phyloP scores from a whole-genome alignment of 2,113 vertebrate genomes.

The Actenoides hombroni region DNA sequence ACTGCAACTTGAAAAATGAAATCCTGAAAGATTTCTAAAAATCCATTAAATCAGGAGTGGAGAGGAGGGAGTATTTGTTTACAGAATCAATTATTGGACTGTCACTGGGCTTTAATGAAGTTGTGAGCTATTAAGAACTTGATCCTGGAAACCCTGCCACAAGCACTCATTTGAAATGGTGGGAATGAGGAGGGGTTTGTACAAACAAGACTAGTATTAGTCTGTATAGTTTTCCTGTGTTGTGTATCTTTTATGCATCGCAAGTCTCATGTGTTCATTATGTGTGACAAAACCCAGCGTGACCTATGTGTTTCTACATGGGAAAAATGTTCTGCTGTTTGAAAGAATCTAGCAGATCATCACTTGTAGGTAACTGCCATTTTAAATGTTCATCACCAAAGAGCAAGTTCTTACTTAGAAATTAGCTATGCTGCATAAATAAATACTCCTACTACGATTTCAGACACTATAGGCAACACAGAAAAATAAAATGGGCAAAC shows the following conservation, averaged over 20 bases:
- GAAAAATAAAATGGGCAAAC: conserved; percentile 60
- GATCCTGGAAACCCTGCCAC: conserved; percentile 43
- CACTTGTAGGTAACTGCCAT: background rate
- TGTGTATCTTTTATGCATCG: background rate
- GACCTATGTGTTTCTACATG: background rate
- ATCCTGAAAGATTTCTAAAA: background rate
- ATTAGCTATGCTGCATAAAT: background rate
- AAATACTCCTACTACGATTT: conserved; percentile 5
- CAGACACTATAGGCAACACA: background rate
- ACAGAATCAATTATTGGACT: conserved; percentile 21
- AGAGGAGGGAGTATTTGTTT: conserved; percentile 38
- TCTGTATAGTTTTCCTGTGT: background rate
- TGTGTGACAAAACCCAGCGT: background rate
- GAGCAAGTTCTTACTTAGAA: background rate
- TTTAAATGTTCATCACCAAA: conserved; percentile 1
- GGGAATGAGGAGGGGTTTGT: conserved; percentile 4
- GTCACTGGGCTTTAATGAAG: conserved; percentile 41
- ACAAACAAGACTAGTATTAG: background rate
- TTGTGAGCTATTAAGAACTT: conserved; percentile 36
- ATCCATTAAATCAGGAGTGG: background rate
- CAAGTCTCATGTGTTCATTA: background rate
- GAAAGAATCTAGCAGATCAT: conserved; percentile 1
- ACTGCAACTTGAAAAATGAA: background rate
- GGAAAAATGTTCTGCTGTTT: background rate
- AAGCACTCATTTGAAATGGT: background rate